Evolutionary conservation across 2,113 vertebrate species (phyloP).

Genomic region (Panthera tigris): DNA sequence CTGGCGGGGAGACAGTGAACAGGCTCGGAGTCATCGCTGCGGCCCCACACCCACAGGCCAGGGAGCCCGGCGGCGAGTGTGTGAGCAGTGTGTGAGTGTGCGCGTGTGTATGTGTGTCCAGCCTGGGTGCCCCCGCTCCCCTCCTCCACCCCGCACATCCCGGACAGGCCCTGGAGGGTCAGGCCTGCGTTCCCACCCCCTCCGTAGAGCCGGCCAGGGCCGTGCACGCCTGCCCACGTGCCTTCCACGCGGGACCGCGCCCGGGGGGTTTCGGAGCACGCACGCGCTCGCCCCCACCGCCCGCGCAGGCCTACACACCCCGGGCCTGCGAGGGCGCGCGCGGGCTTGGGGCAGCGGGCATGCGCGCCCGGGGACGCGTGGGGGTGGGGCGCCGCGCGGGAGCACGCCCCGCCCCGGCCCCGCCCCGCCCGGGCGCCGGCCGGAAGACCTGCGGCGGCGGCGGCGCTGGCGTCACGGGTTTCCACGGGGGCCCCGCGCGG

Average conservation of each 20-base stretch:
- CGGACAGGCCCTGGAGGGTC: background rate
- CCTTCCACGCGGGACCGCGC: background rate
- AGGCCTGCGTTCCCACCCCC: background rate
- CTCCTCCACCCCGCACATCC: background rate
- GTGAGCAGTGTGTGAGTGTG: background rate
- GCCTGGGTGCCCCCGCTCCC: background rate
- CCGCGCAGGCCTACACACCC: background rate
- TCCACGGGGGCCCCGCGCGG: slow-evolving; percentile 36
- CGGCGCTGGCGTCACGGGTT: slow-evolving; percentile 68
- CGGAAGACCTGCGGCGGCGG: slow-evolving; percentile 23
- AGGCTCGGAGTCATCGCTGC: slow-evolving; percentile 29
- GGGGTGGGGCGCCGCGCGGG: background rate
- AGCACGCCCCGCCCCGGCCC: too few relatives aligned
- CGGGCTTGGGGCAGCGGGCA: background rate
- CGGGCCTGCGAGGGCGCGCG: background rate
- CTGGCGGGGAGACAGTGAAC: slow-evolving; percentile 61
- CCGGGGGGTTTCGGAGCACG: too few relatives aligned
- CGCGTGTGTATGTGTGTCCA: background rate
- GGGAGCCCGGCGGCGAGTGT: background rate
- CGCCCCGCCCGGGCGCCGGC: background rate
- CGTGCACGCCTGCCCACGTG: background rate
- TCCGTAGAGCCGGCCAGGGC: background rate
- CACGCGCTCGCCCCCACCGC: background rate
- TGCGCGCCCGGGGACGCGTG: background rate
- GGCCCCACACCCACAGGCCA: slow-evolving; percentile 61